Evolutionary conservation across 1,140 invertebrate species (phyloP).

Genomic region (Andricus grossulariae): DNA sequence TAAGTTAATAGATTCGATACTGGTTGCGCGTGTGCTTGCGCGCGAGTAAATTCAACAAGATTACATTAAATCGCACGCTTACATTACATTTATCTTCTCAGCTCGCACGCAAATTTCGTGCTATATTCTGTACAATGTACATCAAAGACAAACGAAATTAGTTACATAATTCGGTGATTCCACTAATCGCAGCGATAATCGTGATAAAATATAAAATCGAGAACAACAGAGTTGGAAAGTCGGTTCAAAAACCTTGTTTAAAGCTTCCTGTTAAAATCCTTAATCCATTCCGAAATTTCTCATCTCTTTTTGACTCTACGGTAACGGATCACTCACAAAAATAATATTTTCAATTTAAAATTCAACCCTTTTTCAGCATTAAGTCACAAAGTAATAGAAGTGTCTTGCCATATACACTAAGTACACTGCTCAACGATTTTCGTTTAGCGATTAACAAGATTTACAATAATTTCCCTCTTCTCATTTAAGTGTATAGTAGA

Average conservation of each 20-base stretch:
- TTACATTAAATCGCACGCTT: not conserved
- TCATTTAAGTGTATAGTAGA: constrained; percentile 43
- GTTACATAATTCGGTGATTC: not conserved
- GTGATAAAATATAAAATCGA: constrained; percentile 22
- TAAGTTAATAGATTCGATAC: too few species aligned
- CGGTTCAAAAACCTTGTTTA: not conserved
- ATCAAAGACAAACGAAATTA: constrained; percentile 22
- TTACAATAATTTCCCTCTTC: constrained; percentile 54
- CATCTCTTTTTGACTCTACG: not conserved
- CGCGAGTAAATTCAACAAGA: too few species aligned
- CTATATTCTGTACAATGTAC: constrained; percentile 1
- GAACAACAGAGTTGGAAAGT: constrained; percentile 4
- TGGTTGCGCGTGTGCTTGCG: too few species aligned
- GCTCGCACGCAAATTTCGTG: not conserved
- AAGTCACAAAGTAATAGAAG: not conserved
- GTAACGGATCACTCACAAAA: not conserved
- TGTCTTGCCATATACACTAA: constrained; percentile 42
- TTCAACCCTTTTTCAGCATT: not conserved
- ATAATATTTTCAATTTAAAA: not conserved
- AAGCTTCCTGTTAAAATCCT: not conserved
- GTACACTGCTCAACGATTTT: constrained; percentile 51
- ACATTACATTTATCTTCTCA: not conserved
- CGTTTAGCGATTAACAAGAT: constrained; percentile 61
- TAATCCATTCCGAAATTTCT: not conserved
- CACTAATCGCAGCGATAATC: constrained; percentile 5